Base-by-base conservation (phyloP, 2,888 invertebrate genomes). In the Drosophila bunnanda region DNA sequence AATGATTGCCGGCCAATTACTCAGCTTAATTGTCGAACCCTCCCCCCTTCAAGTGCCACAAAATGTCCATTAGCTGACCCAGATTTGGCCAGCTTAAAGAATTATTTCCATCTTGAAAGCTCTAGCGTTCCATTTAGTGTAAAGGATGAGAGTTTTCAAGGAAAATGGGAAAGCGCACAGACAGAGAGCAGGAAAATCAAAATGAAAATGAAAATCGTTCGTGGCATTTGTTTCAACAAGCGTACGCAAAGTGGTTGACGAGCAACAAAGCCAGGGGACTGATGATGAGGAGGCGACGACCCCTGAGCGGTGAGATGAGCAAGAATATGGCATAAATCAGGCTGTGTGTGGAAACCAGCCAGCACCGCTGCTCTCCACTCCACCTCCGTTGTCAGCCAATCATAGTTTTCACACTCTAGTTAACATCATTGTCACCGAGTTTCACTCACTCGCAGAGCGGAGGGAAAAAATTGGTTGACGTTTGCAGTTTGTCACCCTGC, bases 331-430 rank as follows among this genome's bases (percentile, higher is more conserved):
- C 76, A 78, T 86, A 80, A 82, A 82, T 80, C 81, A 86, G 73
- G 59, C 58, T 74, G 70, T 64, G 22, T 20, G 34, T n/a, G 36
- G 43, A 38, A 53, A n/a, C 10, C 43, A 43, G 22, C 22, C 25
- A 39, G 22, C 34, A 20, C 44, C 20, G 25, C 32, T 9, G 22
- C 60, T 15, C 22, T n/a, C 28, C 44, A 38, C 10, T 20, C 39
- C 32, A 20, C 36, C 56, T 30, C 50, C 32, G 50, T 79, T 76
- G 83, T 75, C 88, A 80, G 82, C 79, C 86, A 89, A 86, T 88
- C 89, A 86, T 82, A 87, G 82, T 87, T 87, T 87, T 89, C 89
- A 86, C 88, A 88, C 88, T 88, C 88, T 86, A 88, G 88, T 88
- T 88, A 88, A 80, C 89, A 88, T 77, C 89, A 89, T 88, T 89